These are phyloP conservation scores for Sylvicola cinctus DNA, from an alignment of 2,888 invertebrate genomes.

Conservation along the genomic window DNA sequence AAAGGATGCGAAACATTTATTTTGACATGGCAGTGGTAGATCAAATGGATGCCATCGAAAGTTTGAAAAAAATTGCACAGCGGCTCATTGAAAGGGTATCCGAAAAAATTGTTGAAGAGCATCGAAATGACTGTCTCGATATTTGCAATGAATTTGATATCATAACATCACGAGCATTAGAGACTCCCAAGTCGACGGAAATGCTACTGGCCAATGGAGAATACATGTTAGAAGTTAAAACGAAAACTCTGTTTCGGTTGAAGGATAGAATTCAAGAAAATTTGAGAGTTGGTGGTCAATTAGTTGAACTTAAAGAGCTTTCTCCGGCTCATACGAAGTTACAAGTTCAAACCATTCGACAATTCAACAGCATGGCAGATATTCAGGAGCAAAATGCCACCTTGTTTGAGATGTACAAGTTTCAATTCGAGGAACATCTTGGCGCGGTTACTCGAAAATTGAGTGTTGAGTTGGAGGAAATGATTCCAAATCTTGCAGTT, in stretches of 20 bases:
- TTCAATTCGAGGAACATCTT: conserved; percentile 64
- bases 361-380: conserved; percentile 61
- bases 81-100: conserved; percentile 39
- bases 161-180: conserved; percentile 43
- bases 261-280: conserved; percentile 47
- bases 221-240: conserved; percentile 62
- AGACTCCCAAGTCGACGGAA: conserved; percentile 55
- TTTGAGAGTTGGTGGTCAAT: conserved; percentile 32
- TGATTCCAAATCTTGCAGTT: conserved; percentile 52
- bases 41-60: conserved; percentile 39
- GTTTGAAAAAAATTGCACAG: conserved; percentile 35
- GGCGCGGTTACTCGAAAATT: conserved; percentile 45
- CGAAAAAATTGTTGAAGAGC: conserved; percentile 36
- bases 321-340: conserved; percentile 52
- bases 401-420: conserved; percentile 61
- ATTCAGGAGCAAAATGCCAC: conserved; percentile 63
- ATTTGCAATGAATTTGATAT: conserved; percentile 53
- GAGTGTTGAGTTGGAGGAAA: conserved; percentile 44
- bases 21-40: conserved; percentile 41
- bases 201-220: conserved; percentile 62
- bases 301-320: conserved; percentile 60
- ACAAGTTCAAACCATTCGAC: conserved; percentile 64
- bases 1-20: conserved; percentile 42
- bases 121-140: conserved; percentile 40
- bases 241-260: conserved; percentile 43